A percentile compares a stretch with the other conserved stretches of the same genome.
phyloP scores from a whole-genome alignment of 1,140 invertebrate genomes.

The Dinoponera quadriceps region DNA sequence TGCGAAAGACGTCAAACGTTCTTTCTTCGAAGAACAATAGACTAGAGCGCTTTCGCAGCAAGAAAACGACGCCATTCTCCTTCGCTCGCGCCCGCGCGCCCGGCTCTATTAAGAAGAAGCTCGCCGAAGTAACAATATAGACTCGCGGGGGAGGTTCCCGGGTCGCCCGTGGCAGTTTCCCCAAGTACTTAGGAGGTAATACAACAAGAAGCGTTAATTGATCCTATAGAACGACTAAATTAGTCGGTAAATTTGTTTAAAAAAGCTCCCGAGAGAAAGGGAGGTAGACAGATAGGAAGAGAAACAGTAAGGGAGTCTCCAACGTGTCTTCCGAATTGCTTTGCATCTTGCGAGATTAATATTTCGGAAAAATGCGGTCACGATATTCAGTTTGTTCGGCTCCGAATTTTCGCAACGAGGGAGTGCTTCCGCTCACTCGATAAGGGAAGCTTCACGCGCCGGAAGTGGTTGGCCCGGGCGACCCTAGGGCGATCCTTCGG shows the following conservation, averaged over 20 bases:
- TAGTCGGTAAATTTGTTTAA: constrained; percentile 52
- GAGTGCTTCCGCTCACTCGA: constrained; percentile 29
- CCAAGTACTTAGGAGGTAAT: constrained; percentile 55
- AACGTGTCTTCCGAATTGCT: not conserved
- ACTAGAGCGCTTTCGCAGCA: constrained; percentile 39
- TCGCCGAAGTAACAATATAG: constrained; percentile 52
- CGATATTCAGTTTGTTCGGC: constrained; percentile 19
- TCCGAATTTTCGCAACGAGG: constrained; percentile 24
- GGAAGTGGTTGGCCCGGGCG: constrained; percentile 56
- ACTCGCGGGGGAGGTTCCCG: constrained; percentile 39
- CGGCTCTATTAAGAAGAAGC: constrained; percentile 54
- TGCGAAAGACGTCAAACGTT: constrained; percentile 45
- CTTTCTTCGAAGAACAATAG: constrained; percentile 59
- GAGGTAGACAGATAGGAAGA: too few relatives aligned
- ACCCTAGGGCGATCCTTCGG: constrained; percentile 55
- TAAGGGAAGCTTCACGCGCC: constrained; percentile 41
- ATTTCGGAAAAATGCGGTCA: not conserved
- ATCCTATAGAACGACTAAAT: constrained; percentile 53
- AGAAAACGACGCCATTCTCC: constrained; percentile 55
- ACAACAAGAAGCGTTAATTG: constrained; percentile 59
- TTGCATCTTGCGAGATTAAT: not conserved
- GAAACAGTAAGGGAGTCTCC: not conserved
- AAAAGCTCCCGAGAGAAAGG: not conserved
- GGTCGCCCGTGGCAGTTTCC: constrained; percentile 53
- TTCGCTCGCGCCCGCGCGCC: constrained; percentile 42